Evolutionary conservation across 2,888 invertebrate species (phyloP).

Genomic region (Trissoscelio sp.): DNA sequence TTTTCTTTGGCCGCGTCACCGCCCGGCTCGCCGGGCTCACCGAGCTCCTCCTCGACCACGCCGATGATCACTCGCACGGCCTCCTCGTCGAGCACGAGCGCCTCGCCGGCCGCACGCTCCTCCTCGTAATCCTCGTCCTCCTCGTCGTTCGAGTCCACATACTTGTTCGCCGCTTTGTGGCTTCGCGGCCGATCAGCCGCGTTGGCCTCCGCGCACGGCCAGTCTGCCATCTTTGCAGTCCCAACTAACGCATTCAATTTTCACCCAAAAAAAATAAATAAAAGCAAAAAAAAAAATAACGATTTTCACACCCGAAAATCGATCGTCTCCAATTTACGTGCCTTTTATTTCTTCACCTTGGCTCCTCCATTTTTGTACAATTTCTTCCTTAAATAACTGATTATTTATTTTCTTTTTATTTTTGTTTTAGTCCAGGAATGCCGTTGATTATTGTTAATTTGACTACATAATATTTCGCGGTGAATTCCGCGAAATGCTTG

Average conservation of each 20-base stretch:
- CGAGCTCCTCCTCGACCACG: slow-evolving; percentile 54
- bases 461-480: too few species aligned
- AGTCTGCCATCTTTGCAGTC: slow-evolving; percentile 90
- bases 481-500: too few species aligned
- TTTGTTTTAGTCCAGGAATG: too few species aligned
- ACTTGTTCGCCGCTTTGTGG: slow-evolving; percentile 75
- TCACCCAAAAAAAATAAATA: too few species aligned
- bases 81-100: slow-evolving; percentile 60
- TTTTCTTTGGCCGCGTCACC: slow-evolving; percentile 25
- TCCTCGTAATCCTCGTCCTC: slow-evolving; percentile 82
- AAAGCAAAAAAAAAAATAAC: too few species aligned
- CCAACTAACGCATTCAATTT: neutral
- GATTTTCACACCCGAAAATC: too few species aligned
- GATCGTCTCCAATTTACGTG: too few species aligned
- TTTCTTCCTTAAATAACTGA: too few species aligned
- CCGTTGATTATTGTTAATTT: too few species aligned
- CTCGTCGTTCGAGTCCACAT: slow-evolving; percentile 85
- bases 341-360: too few species aligned
- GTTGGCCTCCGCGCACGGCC: slow-evolving; percentile 88
- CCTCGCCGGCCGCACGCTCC: slow-evolving; percentile 51
- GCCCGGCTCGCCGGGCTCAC: slow-evolving; percentile 29
- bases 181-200: slow-evolving; percentile 82
- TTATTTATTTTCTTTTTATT: too few species aligned
- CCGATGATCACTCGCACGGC: slow-evolving; percentile 69
- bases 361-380: too few species aligned